phyloP scores from a whole-genome alignment of 1,140 invertebrate genomes.

The Dysdera silvatica region DNA sequence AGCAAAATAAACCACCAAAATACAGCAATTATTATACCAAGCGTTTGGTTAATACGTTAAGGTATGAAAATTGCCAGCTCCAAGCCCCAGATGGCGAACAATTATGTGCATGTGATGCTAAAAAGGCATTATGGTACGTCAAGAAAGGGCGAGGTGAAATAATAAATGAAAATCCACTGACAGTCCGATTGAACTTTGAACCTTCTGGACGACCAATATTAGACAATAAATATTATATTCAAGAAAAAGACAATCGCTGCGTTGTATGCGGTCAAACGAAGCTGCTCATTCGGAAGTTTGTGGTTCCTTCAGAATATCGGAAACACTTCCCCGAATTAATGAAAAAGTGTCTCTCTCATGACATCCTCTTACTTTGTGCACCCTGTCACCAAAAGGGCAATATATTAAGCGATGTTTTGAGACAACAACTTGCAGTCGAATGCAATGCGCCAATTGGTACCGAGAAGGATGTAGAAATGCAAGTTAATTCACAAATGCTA shows the following conservation, averaged over 20 bases:
- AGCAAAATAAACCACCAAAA: background rate
- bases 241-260: conserved; percentile 68
- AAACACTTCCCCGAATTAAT: conserved; percentile 70
- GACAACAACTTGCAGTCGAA: conserved; percentile 52
- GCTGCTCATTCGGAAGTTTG: conserved; percentile 66
- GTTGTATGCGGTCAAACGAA: conserved; percentile 68
- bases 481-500: conserved; percentile 41
- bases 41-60: conserved; percentile 53
- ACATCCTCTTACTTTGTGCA: conserved; percentile 66
- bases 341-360: conserved; percentile 76
- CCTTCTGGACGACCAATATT: conserved; percentile 59
- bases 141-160: conserved; percentile 57
- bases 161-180: conserved; percentile 60
- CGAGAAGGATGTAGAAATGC: conserved; percentile 42
- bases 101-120: conserved; percentile 69
- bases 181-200: conserved; percentile 68
- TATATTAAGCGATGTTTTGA: conserved; percentile 55
- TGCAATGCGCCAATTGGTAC: conserved; percentile 57
- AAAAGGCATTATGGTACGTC: conserved; percentile 71
- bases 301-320: conserved; percentile 75
- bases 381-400: conserved; percentile 65
- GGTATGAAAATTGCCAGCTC: conserved; percentile 73
- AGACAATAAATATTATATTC: conserved; percentile 64
- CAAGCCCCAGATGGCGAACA: conserved; percentile 68
- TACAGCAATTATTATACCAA: conserved; percentile 35